Percentiles rank a stretch among this genome's conserved stretches.
Evolutionary conservation across 2,113 vertebrate genomes (phyloP).

Genomic region (Campylorhamphus procurvoides): DNA sequence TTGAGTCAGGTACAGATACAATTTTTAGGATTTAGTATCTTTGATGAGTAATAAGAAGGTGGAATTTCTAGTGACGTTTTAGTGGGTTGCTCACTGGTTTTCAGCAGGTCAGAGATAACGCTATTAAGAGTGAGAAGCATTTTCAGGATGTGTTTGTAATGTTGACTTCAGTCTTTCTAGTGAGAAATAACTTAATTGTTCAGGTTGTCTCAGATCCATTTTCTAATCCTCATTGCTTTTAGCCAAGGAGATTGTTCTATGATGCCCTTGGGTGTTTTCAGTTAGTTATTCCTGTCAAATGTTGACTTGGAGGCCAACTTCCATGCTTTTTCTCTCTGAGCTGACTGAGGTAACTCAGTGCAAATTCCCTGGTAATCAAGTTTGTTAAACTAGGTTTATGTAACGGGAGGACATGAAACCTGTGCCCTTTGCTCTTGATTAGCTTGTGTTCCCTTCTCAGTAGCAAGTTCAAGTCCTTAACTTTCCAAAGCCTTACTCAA

Average conservation of each 20-base stretch:
- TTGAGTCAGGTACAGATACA: background rate
- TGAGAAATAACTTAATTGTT: background rate
- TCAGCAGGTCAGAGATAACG: background rate
- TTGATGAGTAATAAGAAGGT: background rate
- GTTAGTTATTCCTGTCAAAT: background rate
- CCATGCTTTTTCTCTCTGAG: background rate
- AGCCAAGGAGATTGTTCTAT: background rate
- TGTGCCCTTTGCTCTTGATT: background rate
- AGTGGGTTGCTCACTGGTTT: background rate
- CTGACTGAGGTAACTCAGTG: background rate
- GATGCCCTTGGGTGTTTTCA: background rate
- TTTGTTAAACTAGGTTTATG: background rate
- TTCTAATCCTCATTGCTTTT: background rate
- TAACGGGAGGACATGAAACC: background rate
- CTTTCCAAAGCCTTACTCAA: background rate
- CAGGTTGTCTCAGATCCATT: background rate
- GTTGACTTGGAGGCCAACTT: background rate
- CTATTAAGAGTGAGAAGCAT: background rate
- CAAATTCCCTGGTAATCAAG: background rate
- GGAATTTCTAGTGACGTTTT: background rate
- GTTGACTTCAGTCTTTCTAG: background rate
- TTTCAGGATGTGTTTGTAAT: background rate
- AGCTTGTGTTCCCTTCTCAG: background rate
- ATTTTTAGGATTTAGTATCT: background rate
- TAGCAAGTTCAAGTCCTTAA: background rate